phyloP scores from a whole-genome alignment of 2,113 vertebrate species.

The Alexandromys fortis region DNA sequence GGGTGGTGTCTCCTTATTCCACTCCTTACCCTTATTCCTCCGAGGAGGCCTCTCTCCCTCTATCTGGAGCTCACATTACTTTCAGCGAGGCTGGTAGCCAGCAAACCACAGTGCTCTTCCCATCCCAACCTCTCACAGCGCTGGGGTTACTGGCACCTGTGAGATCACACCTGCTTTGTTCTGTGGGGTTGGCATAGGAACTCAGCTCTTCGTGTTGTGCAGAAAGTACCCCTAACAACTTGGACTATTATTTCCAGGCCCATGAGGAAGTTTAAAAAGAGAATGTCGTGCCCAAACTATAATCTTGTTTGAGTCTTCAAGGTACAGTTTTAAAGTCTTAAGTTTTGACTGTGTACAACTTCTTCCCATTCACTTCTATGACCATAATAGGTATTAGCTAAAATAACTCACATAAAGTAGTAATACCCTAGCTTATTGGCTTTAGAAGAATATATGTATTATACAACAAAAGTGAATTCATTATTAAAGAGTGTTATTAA shows the following conservation, averaged over 20 bases:
- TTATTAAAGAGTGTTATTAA: background rate
- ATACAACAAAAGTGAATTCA: slow-evolving; percentile 9
- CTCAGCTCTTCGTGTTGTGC: background rate
- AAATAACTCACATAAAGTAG: background rate
- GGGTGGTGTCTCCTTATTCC: background rate
- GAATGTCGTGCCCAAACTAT: background rate
- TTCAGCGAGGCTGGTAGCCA: background rate
- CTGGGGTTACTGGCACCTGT: background rate
- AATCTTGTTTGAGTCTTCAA: background rate
- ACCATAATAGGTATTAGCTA: slow-evolving; percentile 1
- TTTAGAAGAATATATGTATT: background rate
- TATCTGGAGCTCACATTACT: too few relatives aligned
- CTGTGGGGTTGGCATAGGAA: background rate
- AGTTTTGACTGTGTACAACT: background rate
- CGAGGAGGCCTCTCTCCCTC: background rate
- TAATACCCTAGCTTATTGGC: background rate
- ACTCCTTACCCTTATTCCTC: background rate
- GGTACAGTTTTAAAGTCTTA: background rate
- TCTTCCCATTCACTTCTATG: background rate
- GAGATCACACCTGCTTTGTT: background rate
- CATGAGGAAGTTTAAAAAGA: background rate
- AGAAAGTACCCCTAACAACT: background rate
- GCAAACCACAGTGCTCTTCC: background rate
- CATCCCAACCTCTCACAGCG: too few relatives aligned
- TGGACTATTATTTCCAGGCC: background rate